A percentile compares a stretch with the other conserved stretches of the same genome.
phyloP scores from a whole-genome alignment of 2,888 invertebrate genomes.

The Anticlea derivata region DNA sequence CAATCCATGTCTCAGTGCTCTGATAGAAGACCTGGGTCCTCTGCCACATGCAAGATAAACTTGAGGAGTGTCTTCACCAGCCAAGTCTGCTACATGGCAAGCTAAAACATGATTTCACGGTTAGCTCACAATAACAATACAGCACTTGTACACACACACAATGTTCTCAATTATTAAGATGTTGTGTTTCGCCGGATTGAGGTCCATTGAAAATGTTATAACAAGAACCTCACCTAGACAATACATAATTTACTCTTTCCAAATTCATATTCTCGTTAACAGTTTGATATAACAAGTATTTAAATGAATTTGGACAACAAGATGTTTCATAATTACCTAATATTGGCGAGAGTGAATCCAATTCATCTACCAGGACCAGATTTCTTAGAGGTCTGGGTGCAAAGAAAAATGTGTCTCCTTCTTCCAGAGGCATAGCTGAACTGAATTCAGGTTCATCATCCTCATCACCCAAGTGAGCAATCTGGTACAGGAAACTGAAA shows the following conservation, averaged over 20 bases:
- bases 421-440: conserved; percentile 98
- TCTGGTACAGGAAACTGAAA: conserved; percentile 97
- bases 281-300: conserved; percentile 18
- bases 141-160: too few relatives aligned
- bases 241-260: conserved; percentile 24
- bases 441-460: conserved; percentile 99
- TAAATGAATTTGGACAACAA: conserved; percentile 22
- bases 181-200: conserved; percentile 24
- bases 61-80: conserved; percentile 99
- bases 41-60: conserved; percentile 98
- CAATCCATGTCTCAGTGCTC: conserved; percentile 97
- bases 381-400: conserved; percentile 96
- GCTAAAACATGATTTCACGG: conserved; percentile 68
- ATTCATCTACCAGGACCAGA: conserved; percentile 97
- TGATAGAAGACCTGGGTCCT: conserved; percentile 96
- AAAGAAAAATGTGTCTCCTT: conserved; percentile 99
- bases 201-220: conserved; percentile 23
- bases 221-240: conserved; percentile 27
- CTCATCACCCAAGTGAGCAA: conserved; percentile 99
- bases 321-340: conserved; percentile 81
- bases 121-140: too few relatives aligned
- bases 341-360: conserved; percentile 97
- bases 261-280: conserved; percentile 24
- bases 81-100: conserved; percentile 95
- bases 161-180: too few relatives aligned